Percentiles rank a stretch among this genome's conserved stretches.
These are phyloP conservation scores for Spinus pinus DNA, from an alignment of 2,797 vertebrate species.

Conservation along the genomic window DNA sequence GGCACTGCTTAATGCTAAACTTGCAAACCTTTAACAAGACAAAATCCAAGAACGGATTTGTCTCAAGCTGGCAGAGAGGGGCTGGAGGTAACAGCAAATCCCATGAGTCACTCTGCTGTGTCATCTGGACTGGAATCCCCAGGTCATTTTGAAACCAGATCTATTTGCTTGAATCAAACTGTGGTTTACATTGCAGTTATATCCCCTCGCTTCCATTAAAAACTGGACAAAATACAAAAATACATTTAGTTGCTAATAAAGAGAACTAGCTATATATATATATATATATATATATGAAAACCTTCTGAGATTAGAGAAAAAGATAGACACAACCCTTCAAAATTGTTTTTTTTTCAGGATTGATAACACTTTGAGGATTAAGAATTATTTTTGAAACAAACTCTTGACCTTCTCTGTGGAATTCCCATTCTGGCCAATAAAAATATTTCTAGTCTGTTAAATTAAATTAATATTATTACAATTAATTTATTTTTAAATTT, in stretches of 20 bases:
- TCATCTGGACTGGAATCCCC: background rate
- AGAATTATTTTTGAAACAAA: background rate
- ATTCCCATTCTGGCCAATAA: background rate
- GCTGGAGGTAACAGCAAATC: background rate
- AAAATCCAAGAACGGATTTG: background rate
- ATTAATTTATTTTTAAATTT: background rate
- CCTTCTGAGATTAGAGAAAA: background rate
- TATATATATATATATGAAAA: background rate
- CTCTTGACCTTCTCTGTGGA: background rate
- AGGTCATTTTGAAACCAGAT: background rate
- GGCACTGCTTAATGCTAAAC: background rate
- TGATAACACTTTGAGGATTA: background rate
- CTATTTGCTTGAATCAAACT: background rate
- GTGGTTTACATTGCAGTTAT: background rate
- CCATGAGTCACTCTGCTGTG: background rate
- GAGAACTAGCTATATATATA: background rate
- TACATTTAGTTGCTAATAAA: background rate
- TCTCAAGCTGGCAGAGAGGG: background rate
- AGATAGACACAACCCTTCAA: background rate
- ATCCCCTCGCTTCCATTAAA: background rate
- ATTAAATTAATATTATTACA: background rate
- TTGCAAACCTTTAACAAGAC: background rate
- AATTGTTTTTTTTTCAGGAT: background rate
- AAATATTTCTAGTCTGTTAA: background rate
- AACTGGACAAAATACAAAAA: background rate